Percentiles rank a stretch among this genome's conserved stretches.
phyloP scores from a whole-genome alignment of 2,888 invertebrate species.

The Drosophila prostipennis region DNA sequence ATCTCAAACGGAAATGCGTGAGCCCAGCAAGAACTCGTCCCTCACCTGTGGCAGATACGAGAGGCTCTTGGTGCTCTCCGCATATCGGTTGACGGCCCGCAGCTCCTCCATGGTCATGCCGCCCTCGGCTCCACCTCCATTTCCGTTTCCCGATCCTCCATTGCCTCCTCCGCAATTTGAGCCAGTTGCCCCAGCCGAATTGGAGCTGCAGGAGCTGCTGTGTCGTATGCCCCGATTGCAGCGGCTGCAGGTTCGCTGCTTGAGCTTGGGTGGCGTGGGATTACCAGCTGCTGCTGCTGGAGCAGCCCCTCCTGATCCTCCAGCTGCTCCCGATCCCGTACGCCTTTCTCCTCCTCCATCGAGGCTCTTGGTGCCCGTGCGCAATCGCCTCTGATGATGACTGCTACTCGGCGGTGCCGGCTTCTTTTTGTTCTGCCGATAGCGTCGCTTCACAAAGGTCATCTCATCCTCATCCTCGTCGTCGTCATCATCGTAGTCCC shows the following conservation, averaged over 20 bases:
- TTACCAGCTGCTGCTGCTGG: constrained; percentile 1
- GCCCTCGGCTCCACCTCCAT: constrained; percentile 84
- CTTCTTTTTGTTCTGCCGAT: constrained; percentile 81
- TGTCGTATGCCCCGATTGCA: constrained; percentile 83
- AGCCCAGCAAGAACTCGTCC: constrained; percentile 84
- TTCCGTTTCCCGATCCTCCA: constrained; percentile 57
- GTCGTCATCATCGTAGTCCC: constrained; percentile 71
- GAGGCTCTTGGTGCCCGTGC: constrained; percentile 76
- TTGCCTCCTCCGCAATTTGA: constrained; percentile 42
- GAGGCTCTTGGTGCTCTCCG: constrained; percentile 95
- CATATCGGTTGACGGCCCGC: constrained; percentile 94
- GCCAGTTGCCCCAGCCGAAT: constrained; percentile 84
- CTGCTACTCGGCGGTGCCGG: constrained; percentile 53
- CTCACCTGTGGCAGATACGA: constrained; percentile 95
- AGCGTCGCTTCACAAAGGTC: constrained; percentile 79
- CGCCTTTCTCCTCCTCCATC: constrained; percentile 65
- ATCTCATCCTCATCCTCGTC: constrained; percentile 77
- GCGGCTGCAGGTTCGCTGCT: constrained; percentile 80
- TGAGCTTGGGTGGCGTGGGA: constrained; percentile 45
- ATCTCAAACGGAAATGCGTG: constrained; percentile 83
- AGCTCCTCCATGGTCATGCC: constrained; percentile 92
- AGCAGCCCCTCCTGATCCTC: constrained; percentile 1
- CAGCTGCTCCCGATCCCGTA: constrained; percentile 36
- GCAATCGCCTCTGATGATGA: constrained; percentile 79
- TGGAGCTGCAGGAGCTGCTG: constrained; percentile 87